These are phyloP conservation scores for Eretmocerus hayati DNA, from an alignment of 2,888 invertebrate genomes.

Conservation along the genomic window DNA sequence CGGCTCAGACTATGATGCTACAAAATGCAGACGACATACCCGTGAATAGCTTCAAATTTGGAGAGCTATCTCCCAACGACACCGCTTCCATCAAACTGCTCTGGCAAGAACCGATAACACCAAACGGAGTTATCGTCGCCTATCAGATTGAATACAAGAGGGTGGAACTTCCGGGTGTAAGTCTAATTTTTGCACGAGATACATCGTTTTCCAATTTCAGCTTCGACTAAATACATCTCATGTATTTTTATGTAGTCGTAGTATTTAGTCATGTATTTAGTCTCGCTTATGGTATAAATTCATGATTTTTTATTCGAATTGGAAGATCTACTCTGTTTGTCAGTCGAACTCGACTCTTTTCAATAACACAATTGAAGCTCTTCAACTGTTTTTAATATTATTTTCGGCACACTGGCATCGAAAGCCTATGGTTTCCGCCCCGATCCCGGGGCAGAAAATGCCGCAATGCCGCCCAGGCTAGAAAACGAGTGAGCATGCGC, in stretches of 20 bases:
- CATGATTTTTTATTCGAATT: too few relatives aligned
- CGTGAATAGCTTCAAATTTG: constrained; percentile 30
- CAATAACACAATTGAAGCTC: too few relatives aligned
- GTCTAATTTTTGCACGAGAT: constrained; percentile 25
- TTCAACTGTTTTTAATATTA: too few relatives aligned
- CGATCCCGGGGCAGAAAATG: too few relatives aligned
- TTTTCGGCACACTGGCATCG: too few relatives aligned
- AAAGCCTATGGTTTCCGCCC: too few relatives aligned
- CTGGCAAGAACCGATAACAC: constrained; percentile 76
- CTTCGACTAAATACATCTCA: neutral
- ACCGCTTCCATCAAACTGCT: constrained; percentile 57
- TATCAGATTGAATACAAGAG: constrained; percentile 73
- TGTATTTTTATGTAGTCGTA: neutral
- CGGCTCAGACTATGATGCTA: constrained; percentile 48
- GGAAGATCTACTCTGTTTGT: too few relatives aligned
- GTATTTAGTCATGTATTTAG: too few relatives aligned
- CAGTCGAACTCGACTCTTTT: too few relatives aligned
- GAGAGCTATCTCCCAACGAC: constrained; percentile 33
- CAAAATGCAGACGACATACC: constrained; percentile 42
- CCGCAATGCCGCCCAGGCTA: too few relatives aligned
- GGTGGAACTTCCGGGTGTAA: constrained; percentile 61
- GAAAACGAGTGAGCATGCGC: too few relatives aligned
- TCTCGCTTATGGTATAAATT: too few relatives aligned
- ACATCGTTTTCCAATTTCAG: neutral
- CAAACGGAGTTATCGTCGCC: constrained; percentile 83